Evolutionary conservation across 2,113 vertebrate species (phyloP).

Genomic region (Microtus oregoni): DNA sequence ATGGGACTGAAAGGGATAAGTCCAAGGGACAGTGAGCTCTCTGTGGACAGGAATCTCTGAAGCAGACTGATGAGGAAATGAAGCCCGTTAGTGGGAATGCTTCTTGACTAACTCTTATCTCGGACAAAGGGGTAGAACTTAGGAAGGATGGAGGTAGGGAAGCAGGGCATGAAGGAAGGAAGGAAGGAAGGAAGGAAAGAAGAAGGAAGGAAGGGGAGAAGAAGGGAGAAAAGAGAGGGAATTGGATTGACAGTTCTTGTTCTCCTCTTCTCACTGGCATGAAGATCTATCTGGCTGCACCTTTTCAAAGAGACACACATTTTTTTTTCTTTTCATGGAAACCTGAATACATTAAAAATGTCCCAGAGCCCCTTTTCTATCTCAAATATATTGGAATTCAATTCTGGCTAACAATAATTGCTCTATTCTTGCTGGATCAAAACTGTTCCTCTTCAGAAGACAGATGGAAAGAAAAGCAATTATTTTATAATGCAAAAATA

Average conservation of each 20-base stretch:
- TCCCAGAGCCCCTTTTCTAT: constrained; percentile 51
- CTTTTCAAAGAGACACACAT: constrained; percentile 67
- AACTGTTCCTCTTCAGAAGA: constrained; percentile 34
- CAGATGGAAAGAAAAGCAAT: constrained; percentile 41
- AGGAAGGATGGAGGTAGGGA: neutral
- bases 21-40: neutral
- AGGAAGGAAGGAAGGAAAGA: neutral
- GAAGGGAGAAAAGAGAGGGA: neutral
- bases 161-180: neutral
- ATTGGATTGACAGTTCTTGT: neutral
- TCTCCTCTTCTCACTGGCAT: constrained; percentile 27
- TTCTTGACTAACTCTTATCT: neutral
- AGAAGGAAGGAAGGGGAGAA: fast-evolving
- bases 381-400: constrained; percentile 63
- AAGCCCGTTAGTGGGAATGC: neutral
- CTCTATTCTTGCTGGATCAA: constrained; percentile 44
- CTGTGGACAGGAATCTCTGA: neutral
- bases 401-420: constrained; percentile 61
- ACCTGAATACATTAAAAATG: constrained; percentile 59
- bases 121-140: neutral
- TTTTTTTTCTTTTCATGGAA: constrained; percentile 59
- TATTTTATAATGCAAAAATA: constrained; percentile 61
- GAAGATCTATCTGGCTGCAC: constrained; percentile 32
- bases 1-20: constrained; percentile 3
- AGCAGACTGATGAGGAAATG: constrained; percentile 14